phyloP scores from a whole-genome alignment of 2,888 invertebrate species.

The Trissoscelio sp. region DNA sequence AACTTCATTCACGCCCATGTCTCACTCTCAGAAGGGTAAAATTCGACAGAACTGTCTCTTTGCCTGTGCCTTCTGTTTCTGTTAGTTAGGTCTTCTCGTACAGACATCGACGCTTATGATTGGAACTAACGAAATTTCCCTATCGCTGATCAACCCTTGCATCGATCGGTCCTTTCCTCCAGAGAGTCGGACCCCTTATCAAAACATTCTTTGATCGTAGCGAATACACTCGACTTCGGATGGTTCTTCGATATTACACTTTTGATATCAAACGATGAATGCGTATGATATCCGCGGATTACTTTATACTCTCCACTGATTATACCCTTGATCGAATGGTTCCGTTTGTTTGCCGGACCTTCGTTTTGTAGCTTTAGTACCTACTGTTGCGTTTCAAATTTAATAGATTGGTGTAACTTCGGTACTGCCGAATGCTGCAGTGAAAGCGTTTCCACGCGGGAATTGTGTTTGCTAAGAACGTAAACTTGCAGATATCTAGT shows the following conservation, averaged over 20 bases:
- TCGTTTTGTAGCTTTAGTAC: constrained; percentile 2
- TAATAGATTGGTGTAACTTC: constrained; percentile 41
- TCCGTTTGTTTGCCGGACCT: constrained; percentile 3
- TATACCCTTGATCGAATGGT: constrained; percentile 14
- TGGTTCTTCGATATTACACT: constrained; percentile 42
- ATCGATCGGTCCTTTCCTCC: constrained; percentile 80
- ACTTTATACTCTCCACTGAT: constrained; percentile 32
- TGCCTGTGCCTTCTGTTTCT: constrained; percentile 62
- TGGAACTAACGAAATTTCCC: constrained; percentile 82
- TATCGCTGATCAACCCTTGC: constrained; percentile 82
- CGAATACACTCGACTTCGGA: constrained; percentile 71
- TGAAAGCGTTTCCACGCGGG: constrained; percentile 24
- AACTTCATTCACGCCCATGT: constrained; percentile 74
- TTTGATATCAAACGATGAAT: constrained; percentile 40
- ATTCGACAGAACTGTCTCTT: constrained; percentile 76
- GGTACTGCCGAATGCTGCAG: neutral
- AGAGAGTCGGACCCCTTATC: constrained; percentile 78
- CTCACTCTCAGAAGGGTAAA: constrained; percentile 79
- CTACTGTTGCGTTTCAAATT: constrained; percentile 30
- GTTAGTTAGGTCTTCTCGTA: constrained; percentile 79
- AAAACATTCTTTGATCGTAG: constrained; percentile 79
- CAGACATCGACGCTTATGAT: constrained; percentile 68
- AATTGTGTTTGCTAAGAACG: constrained; percentile 30
- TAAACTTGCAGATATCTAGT: constrained; percentile 5
- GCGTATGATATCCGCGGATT: constrained; percentile 30